Evolutionary conservation across 2,113 vertebrate species (phyloP).

Genomic region (Paradoxurus hermaphroditus): DNA sequence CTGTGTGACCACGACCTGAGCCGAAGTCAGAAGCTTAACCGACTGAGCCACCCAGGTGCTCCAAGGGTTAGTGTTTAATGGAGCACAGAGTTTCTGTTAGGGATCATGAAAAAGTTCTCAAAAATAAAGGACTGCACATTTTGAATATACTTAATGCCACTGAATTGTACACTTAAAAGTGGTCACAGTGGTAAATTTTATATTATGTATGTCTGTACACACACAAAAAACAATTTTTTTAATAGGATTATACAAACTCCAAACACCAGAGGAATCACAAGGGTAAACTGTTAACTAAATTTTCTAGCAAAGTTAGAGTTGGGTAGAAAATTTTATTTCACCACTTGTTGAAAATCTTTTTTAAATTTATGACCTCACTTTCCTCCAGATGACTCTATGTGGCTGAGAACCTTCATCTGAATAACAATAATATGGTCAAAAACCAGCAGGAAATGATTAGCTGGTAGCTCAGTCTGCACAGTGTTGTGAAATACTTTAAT

Average conservation of each 20-base stretch:
- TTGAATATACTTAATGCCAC: background rate
- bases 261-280: background rate
- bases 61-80: background rate
- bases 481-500: background rate
- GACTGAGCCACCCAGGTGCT: too few relatives aligned
- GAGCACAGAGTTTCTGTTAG: background rate
- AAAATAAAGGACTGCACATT: background rate
- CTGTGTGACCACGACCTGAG: too few relatives aligned
- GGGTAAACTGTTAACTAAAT: background rate
- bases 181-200: background rate
- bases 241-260: background rate
- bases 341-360: background rate
- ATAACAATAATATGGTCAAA: background rate
- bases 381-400: background rate
- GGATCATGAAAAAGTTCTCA: background rate
- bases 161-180: background rate
- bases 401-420: background rate
- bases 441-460: background rate
- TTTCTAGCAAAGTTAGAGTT: background rate
- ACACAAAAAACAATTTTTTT: background rate
- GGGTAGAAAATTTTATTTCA: slow-evolving; percentile 25
- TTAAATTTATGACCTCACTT: background rate
- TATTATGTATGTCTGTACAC: background rate
- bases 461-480: background rate
- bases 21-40: too few relatives aligned